Evolutionary conservation across 2,113 vertebrate species (phyloP).

Genomic region (Plecotus auritus): DNA sequence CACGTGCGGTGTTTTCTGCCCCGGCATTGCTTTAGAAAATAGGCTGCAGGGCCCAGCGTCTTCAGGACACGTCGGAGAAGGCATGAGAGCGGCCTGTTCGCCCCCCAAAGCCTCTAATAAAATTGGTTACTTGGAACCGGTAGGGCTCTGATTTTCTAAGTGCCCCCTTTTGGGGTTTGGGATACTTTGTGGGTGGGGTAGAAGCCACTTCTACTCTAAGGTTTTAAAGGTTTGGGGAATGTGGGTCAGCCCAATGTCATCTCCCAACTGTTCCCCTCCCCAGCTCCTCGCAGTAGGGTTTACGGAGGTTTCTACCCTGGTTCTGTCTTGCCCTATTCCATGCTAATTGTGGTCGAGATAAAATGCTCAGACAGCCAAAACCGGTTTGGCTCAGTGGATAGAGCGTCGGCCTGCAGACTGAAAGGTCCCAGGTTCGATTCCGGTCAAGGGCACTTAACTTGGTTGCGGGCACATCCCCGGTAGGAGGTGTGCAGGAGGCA

Average conservation of each 20-base stretch:
- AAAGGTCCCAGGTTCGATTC: too few species aligned
- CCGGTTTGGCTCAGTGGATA: too few species aligned
- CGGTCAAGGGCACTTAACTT: too few species aligned
- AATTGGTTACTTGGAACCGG: conserved; percentile 25
- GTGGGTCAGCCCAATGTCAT: background rate
- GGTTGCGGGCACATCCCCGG: too few species aligned
- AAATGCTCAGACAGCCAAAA: background rate
- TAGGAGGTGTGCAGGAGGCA: too few species aligned
- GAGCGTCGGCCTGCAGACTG: too few species aligned
- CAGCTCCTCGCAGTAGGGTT: background rate
- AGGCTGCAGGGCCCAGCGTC: background rate
- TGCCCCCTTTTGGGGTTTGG: background rate
- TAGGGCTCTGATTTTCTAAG: background rate
- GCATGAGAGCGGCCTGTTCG: background rate
- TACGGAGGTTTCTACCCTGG: background rate
- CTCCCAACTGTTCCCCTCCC: background rate
- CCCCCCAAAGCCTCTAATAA: conserved; percentile 50
- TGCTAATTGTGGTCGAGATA: background rate
- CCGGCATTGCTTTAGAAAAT: conserved; percentile 38
- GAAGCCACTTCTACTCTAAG: background rate
- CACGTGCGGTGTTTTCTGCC: conserved; percentile 31
- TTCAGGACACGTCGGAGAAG: background rate
- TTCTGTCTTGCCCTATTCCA: background rate
- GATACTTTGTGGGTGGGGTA: background rate
- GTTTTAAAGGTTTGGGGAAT: background rate